Evolutionary conservation across 2,797 vertebrate species (phyloP), one percentile per base, ranked within the genome.

Genomic region (Lepus townsendii): DNA sequence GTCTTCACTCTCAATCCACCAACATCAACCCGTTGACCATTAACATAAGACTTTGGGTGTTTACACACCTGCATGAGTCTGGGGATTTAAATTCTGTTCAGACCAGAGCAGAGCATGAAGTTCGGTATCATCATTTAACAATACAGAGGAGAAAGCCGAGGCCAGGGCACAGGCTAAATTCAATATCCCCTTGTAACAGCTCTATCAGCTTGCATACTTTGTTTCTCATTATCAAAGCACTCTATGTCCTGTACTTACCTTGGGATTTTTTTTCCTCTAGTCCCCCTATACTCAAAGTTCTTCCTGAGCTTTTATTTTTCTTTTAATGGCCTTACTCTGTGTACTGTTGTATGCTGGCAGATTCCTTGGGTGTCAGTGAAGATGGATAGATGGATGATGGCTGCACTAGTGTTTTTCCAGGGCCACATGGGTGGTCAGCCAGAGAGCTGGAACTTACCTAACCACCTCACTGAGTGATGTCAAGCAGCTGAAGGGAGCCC

Each of bases 381-480:
- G 75, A 65, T 54, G 62, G 35, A 4, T 38, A 47, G 35, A 38
- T 76, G 69, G 71, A 3, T 88, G 38, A 35, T 32, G 30, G 57
- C 68, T 69, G 26, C 50, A 66, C 77, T 65, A 88, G 84, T 88
- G 87, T 63, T 96, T 93, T 87, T 62, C 63, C 5, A 50, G 82
- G 69, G 68, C 68, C 60, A 32, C 63, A 26, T 72, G 14, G 52
- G 69, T 88, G 82, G 72, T 92, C 57, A 66, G 26, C 69, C 69
- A 71, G 63, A 91, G 76, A 95, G 78, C 88, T n/a, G 20, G 71
- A 79, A 88, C 80, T 72, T 76, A 75, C 42, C 79, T 80, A 87
- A 75, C 75, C 42, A 71, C 30, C 47, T 89, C 20, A 0, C 60
- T 76, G 32, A 63, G 5, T 65, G 73, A 66, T 65, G 52, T 73